Base-by-base conservation (phyloP, 2,888 invertebrate species). In the Ypsolopha sequella region DNA sequence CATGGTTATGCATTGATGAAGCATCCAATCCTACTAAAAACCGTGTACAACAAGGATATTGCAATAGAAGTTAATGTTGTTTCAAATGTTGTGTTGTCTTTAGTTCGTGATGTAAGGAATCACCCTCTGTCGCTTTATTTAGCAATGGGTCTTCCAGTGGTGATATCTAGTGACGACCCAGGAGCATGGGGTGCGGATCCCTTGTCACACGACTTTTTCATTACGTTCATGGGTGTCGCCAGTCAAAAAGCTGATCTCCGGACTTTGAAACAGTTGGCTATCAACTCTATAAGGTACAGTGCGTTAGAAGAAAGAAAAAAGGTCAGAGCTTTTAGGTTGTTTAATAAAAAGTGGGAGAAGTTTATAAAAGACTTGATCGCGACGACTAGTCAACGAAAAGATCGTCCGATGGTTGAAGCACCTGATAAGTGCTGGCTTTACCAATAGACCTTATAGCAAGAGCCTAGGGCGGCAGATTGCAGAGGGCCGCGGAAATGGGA, bases 121-220 rank as follows among this genome's bases (percentile, higher is more conserved):
- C 95, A 95, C 79, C 94, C 95, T 0, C 90, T 90, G 1, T 87
- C 90, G 0, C 68, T 82, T 1, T 88, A 92, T 52, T 85, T 95
- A 57, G 89, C 93, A 14, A 76, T 89, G 36, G 90, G 90, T 48
- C 89, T 90, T 65, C 93, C 95, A 0, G 86, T 95, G 0, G 92
- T 95, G 0, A 76, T 95, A 50, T 92, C 93, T 0, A 92, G 92
- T 61, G 95, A 95, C 62, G 94, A 95, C 68, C 94, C 94, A 0
- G 91, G 92, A 0, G 88, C 91, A 7, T 95, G 94, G 94, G 91
- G 89, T 0, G 90, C 92, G 0, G 85, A 88, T n/a, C 93, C 91
- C 0, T 64, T 95, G 7, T 92, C 92, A 13, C 92, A 94, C 60
- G 95, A 95, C 65, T 93, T 92, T 64, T 95, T 94, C 65, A 87